These are phyloP conservation scores for Muscina levida DNA, from an alignment of 2,888 invertebrate species.

Conservation along the genomic window DNA sequence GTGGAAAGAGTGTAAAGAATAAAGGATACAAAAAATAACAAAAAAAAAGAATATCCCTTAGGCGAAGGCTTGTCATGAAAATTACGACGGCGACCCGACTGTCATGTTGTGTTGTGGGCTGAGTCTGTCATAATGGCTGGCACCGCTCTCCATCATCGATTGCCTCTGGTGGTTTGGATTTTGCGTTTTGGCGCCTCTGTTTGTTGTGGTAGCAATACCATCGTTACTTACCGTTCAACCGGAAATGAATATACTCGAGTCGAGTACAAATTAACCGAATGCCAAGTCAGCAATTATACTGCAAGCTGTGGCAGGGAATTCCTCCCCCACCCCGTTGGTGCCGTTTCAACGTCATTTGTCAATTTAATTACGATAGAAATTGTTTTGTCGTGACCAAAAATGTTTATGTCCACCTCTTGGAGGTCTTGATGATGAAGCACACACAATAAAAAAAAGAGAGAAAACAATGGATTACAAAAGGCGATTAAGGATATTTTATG, in stretches of 20 bases:
- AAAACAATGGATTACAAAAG: background rate
- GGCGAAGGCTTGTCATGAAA: background rate
- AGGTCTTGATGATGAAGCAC: background rate
- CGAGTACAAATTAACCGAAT: conserved; percentile 4
- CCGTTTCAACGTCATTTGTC: conserved; percentile 49
- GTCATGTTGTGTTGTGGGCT: too few species aligned
- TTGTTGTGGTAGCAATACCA: conserved; percentile 24
- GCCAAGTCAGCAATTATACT: conserved; percentile 23
- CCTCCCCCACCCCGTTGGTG: background rate
- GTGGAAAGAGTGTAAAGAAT: conserved; percentile 14
- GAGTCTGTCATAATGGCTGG: background rate
- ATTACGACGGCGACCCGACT: background rate
- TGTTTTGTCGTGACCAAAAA: conserved; percentile 55
- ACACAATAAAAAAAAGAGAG: background rate
- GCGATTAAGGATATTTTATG: conserved; percentile 51
- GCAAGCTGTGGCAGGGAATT: background rate
- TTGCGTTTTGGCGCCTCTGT: background rate
- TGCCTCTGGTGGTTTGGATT: background rate
- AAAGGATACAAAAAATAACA: conserved; percentile 38
- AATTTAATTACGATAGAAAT: conserved; percentile 49
- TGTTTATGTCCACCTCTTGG: conserved; percentile 25
- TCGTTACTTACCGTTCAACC: conserved; percentile 34
- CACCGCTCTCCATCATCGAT: background rate
- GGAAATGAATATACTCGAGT: conserved; percentile 47
- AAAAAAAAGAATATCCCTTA: conserved; percentile 38